These are phyloP conservation scores for Phorcus lineatus DNA, from an alignment of 2,888 invertebrate species.

Conservation along the genomic window DNA sequence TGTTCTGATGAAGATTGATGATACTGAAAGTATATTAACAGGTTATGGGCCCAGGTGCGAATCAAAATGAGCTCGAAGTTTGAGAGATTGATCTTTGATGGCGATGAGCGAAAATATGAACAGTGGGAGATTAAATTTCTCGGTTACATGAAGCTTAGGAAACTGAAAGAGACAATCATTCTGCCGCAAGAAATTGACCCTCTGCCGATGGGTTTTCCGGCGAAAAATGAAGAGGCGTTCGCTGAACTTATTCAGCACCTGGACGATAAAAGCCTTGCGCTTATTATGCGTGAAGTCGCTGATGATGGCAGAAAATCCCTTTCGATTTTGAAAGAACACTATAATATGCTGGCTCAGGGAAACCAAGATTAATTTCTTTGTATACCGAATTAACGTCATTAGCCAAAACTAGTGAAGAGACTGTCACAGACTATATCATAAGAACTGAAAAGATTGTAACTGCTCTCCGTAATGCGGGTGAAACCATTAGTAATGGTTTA, in stretches of 20 bases:
- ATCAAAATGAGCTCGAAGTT: not conserved
- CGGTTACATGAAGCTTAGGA: conserved; percentile 35
- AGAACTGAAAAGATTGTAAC: not conserved
- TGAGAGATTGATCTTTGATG: conserved; percentile 31
- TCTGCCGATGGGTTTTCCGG: conserved; percentile 16
- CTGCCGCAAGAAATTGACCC: not conserved
- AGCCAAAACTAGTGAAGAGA: conserved; percentile 31
- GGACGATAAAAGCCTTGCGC: conserved; percentile 41
- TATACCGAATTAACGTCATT: conserved; percentile 42
- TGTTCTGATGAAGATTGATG: too few relatives aligned
- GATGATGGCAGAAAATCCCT: conserved; percentile 47
- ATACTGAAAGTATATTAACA: conserved; percentile 18
- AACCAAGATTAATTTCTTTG: conserved; percentile 38
- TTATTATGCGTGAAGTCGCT: conserved; percentile 43
- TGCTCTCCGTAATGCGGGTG: conserved; percentile 33
- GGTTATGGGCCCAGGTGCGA: conserved; percentile 42
- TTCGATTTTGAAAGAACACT: conserved; percentile 39
- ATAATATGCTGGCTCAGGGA: conserved; percentile 35
- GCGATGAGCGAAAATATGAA: conserved; percentile 33
- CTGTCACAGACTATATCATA: conserved; percentile 31
- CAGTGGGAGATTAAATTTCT: conserved; percentile 36
- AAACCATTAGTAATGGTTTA: conserved; percentile 36
- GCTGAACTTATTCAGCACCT: conserved; percentile 44
- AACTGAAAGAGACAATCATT: conserved; percentile 26
- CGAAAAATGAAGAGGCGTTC: conserved; percentile 42